These are phyloP conservation scores for Pseudonaja textilis DNA, from an alignment of 2,113 vertebrate species.

Conservation along the genomic window DNA sequence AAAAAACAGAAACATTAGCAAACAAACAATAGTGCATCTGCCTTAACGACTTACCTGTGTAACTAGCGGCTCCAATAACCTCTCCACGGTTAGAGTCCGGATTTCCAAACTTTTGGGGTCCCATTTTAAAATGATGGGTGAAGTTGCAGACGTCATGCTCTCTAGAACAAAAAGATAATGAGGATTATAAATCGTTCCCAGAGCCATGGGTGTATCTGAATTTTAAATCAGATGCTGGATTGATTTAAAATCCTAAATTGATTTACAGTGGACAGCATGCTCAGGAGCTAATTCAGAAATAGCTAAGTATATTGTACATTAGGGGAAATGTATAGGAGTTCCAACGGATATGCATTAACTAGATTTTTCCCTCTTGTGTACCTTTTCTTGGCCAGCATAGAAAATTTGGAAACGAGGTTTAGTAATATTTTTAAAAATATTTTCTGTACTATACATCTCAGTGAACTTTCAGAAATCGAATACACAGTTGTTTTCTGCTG, in stretches of 20 bases:
- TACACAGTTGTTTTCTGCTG: not conserved
- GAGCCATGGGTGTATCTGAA: not conserved
- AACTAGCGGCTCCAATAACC: slow-evolving; percentile 92
- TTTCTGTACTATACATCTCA: not conserved
- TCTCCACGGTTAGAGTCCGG: slow-evolving; percentile 94
- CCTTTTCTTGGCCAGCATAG: not conserved
- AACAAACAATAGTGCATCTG: not conserved
- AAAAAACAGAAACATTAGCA: slow-evolving; percentile 22
- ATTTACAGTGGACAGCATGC: not conserved
- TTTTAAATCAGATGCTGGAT: not conserved
- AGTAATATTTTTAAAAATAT: not conserved
- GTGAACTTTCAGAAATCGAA: not conserved
- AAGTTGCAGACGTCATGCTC: slow-evolving; percentile 83
- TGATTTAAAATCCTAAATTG: not conserved
- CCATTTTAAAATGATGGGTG: slow-evolving; percentile 99
- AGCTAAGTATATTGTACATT: not conserved
- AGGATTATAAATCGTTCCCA: rapidly evolving
- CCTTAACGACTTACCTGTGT: slow-evolving; percentile 82
- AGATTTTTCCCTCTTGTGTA: not conserved
- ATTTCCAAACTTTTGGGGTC: slow-evolving; percentile 99
- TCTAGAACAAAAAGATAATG: slow-evolving; percentile 52
- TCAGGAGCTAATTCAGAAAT: not conserved
- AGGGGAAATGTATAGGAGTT: not conserved
- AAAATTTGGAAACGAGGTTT: no score
- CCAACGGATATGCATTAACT: not conserved